Evolutionary conservation across 2,113 vertebrate genomes (phyloP), one percentile per base, ranked within the genome.

Genomic region (Aspiorhynchus laticeps): DNA sequence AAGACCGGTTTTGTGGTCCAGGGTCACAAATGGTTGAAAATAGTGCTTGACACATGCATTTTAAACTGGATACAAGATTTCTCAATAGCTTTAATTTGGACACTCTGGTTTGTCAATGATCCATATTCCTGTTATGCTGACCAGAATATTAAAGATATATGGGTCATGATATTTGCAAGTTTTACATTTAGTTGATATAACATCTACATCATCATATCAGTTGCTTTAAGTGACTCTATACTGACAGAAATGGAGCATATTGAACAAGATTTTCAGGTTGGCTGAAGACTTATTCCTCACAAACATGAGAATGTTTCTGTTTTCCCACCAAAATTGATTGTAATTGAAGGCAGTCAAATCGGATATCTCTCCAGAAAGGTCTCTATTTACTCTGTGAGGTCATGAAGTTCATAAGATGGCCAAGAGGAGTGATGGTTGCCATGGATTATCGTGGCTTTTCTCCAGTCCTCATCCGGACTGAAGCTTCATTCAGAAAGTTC

Each of bases 401-500:
- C 82, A 63, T 73, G 48, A 78, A 79, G 79, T 71, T 83, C 84
- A 85, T 67, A 80, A 81, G 31, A 85, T 46, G 69, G 24, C 7
- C 56, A 51, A 69, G 33, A 24, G 73, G 74, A 41, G n/a, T 69
- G 71, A 17, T 53, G 67, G 86, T 88, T 83, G 63, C 73, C 78
- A 85, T 85, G 88, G 78, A 67, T 87, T 89, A 80, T 85, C 46
- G 61, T 31, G 71, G 53, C 51, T 48, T 88, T 87, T 83, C 36
- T 65, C 80, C 46, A 76, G 74, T 78, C 74, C 26, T 76, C 71
- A 81, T 78, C 51, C n/a, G 63, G 84, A 83, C 79, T 36, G 67
- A 86, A 86, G 74, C 84, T 63, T 84, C 73, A 84, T 87, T 87
- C 38, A 81, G 74, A 83, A 89, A 84, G 51, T 73, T 43, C 74